Base-by-base conservation (phyloP, 2,888 invertebrate genomes). In the Sinopyrophorus schimmeli region DNA sequence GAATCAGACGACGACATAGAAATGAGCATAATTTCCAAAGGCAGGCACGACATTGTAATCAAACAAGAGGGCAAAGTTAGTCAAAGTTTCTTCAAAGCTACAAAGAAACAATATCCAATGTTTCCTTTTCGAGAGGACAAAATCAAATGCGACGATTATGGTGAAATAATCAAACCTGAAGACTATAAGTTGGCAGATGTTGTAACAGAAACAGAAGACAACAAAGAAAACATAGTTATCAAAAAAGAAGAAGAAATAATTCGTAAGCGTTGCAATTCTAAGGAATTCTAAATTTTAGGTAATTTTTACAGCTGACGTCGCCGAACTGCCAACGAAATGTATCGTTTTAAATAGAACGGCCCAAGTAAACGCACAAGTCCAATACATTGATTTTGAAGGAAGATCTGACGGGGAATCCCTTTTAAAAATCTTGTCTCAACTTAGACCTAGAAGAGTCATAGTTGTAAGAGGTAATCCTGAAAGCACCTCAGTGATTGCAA, bases 331-430 rank as follows among this genome's bases (percentile, higher is more conserved):
- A 0, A 93, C 93, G 11, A 97, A 97, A 72, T 94, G 95, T 67
- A 79, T 93, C 2, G 79, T 82, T 5, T 78, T 84, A 15, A 81
- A 82, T 3, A 83, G 90, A 3, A 83, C 84, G 0, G 81, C 96
- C 30, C 80, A 84, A 54, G 81, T 97, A 0, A 86, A 87, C 62
- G 94, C 94, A 2, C 86, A 86, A 64, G 83, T 98, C 4, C 88
- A 90, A 59, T 97, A 92, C 67, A 97, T 99, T 52, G 99, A 99
- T 75, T 91, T 99, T 69, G 98, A 99, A 69, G 99, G 99, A 0
- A 80, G 90, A 39, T 90, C 90, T 3, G 91, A 91, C 69, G 90
- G 91, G 0, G 90, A 90, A 70, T 89, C 89, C 0, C 70, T 90
- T 59, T 77, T 87, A 55, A 87, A 94, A 62, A 87, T 96, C 32